A percentile compares a stretch with the other conserved stretches of the same genome.
phyloP scores from a whole-genome alignment of 92 coral and sea anemone species.

The Paragorgia papillata region DNA sequence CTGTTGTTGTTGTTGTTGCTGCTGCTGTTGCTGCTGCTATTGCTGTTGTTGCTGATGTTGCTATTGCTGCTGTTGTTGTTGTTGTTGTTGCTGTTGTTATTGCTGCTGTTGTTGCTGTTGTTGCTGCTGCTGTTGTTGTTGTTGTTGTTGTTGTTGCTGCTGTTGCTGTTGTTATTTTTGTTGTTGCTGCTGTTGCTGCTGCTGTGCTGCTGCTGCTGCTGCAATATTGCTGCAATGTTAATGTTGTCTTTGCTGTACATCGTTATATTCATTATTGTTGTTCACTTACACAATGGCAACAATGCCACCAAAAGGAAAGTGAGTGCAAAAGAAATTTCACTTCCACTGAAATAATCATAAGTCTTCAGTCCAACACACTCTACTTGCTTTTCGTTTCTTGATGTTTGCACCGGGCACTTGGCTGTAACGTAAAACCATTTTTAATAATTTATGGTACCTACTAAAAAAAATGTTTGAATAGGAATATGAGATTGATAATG shows the following conservation, averaged over 20 bases:
- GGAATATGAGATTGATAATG: background rate
- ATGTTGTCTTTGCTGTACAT: no score
- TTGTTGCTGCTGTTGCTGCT: background rate
- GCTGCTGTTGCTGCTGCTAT: background rate
- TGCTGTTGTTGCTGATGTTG: no score
- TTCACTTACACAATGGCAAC: conserved; percentile 23
- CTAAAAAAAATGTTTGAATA: background rate
- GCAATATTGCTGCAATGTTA: no score
- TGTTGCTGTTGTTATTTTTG: no score
- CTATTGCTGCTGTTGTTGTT: no score
- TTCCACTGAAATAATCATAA: conserved; percentile 25
- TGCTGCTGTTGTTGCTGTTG: no score
- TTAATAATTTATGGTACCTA: background rate
- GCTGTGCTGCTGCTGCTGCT: no score
- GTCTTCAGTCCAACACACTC: conserved; percentile 30
- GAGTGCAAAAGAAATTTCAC: conserved; percentile 33
- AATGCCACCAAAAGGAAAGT: conserved; percentile 29
- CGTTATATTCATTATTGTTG: no score
- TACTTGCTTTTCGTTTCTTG: background rate
- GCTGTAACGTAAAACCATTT: background rate
- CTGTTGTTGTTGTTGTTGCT: background rate
- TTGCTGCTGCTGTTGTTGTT: no score
- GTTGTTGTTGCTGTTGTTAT: no score
- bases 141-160: no score
- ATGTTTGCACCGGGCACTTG: conserved; percentile 18